A percentile compares a stretch with the other conserved stretches of the same genome.
Evolutionary conservation across 2,113 vertebrate species (phyloP).

Genomic region (Myanophis thanlyinensis): DNA sequence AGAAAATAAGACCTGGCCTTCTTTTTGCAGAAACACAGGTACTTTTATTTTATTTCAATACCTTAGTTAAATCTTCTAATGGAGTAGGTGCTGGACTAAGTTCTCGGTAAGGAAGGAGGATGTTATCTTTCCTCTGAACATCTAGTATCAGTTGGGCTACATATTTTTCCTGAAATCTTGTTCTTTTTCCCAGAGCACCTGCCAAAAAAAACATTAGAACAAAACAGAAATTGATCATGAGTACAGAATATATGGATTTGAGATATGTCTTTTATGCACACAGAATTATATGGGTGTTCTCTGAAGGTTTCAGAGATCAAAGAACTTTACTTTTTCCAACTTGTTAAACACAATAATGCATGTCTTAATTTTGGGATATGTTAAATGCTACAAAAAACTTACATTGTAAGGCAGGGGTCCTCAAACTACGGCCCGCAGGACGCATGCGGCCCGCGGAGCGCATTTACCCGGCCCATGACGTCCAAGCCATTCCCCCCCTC

Average conservation of each 20-base stretch:
- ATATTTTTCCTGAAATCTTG: conserved; percentile 88
- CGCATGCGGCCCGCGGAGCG: too few relatives aligned
- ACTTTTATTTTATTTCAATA: conserved; percentile 52
- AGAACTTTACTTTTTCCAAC: background rate
- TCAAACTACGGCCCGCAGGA: too few relatives aligned
- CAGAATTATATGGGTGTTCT: background rate
- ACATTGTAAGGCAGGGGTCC: background rate
- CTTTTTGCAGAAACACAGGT: too few relatives aligned
- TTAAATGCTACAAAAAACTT: background rate
- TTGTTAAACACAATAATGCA: background rate
- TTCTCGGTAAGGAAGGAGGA: conserved; percentile 50
- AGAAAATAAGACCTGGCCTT: too few relatives aligned
- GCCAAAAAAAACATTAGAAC: conserved; percentile 26
- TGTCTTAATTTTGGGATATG: background rate
- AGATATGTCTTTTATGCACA: background rate
- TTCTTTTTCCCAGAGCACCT: conserved; percentile 96
- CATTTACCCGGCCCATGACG: too few relatives aligned
- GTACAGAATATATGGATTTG: background rate
- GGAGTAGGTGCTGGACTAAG: conserved; percentile 80
- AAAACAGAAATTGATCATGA: background rate
- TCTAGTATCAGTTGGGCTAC: conserved; percentile 91
- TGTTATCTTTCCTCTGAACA: conserved; percentile 75
- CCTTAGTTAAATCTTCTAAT: conserved; percentile 80
- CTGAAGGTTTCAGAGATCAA: background rate
- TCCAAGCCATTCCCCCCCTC: too few relatives aligned